A percentile compares a stretch with the other conserved stretches of the same genome.
phyloP scores from a whole-genome alignment of 2,888 invertebrate genomes.

The Rosalia funebris region DNA sequence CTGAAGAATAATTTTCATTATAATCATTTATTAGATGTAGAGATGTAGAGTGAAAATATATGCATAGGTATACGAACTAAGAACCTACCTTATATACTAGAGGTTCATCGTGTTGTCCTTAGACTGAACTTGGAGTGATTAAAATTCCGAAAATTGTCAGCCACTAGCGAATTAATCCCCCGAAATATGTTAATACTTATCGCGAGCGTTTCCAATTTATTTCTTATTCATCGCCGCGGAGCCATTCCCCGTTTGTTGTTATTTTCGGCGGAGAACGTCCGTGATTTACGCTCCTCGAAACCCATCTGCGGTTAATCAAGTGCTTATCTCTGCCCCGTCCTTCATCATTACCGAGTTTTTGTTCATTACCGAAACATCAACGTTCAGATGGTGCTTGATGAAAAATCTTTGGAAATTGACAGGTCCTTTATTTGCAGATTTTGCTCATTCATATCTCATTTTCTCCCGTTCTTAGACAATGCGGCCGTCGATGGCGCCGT shows the following conservation, averaged over 20 bases:
- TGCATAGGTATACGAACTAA: no score
- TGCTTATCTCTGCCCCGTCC: constrained; percentile 59
- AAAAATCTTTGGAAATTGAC: constrained; percentile 65
- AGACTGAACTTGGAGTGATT: no score
- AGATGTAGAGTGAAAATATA: no score
- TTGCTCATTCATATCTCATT: constrained; percentile 64
- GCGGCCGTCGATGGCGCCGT: constrained; percentile 48
- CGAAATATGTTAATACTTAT: neutral
- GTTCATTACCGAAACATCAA: constrained; percentile 64
- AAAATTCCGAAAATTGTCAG: no score
- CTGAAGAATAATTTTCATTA: no score
- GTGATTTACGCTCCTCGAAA: constrained; percentile 36
- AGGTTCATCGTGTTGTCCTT: no score
- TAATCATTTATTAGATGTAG: no score
- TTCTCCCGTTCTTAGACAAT: constrained; percentile 59
- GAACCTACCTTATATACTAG: no score
- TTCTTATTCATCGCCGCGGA: constrained; percentile 16
- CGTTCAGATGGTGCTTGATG: constrained; percentile 64
- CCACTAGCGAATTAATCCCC: neutral
- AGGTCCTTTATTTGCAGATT: constrained; percentile 65
- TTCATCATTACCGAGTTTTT: constrained; percentile 64
- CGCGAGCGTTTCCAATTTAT: constrained; percentile 20
- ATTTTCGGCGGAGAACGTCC: constrained; percentile 6
- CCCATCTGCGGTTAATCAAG: constrained; percentile 62
- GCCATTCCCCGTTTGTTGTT: constrained; percentile 6